Conservation (phyloP, 2,888 invertebrate species). For the Odontocerum albicorne region DNA sequence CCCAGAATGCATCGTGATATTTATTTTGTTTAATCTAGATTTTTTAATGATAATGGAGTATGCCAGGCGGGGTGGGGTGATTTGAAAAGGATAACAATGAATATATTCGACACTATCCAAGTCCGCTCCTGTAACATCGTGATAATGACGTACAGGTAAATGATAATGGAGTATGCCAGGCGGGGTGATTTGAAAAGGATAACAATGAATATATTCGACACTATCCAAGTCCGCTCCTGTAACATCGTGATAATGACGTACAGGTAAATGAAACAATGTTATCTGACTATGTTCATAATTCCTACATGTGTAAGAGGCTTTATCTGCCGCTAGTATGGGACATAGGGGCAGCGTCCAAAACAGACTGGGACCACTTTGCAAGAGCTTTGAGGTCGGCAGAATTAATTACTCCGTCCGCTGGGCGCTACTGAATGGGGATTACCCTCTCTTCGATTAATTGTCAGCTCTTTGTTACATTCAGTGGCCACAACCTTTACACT, state of each 20-base stretch:
- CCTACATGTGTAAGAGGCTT: conserved; percentile 6
- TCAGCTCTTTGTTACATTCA: conserved; percentile 15
- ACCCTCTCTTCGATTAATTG: conserved; percentile 20
- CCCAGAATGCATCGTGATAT: too few species aligned
- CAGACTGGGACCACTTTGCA: not conserved
- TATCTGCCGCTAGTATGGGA: not conserved
- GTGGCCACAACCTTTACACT: conserved; percentile 1
- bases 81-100: too few species aligned
- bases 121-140: not conserved
- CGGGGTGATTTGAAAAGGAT: too few species aligned
- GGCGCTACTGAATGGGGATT: conserved; percentile 14
- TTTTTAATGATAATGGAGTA: too few species aligned
- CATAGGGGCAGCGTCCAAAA: not conserved
- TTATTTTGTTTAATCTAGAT: too few species aligned
- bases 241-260: conserved; percentile 1
- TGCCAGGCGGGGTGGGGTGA: too few species aligned
- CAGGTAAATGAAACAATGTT: conserved; percentile 18
- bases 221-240: too few species aligned
- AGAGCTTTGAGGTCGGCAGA: conserved; percentile 20
- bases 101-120: not conserved
- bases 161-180: too few species aligned
- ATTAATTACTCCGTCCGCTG: conserved; percentile 17
- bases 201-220: not conserved
- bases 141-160: conserved; percentile 8
- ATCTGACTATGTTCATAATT: conserved; percentile 11